phyloP scores from a whole-genome alignment of 1,140 invertebrate species.

The Zaprionus inermis region DNA sequence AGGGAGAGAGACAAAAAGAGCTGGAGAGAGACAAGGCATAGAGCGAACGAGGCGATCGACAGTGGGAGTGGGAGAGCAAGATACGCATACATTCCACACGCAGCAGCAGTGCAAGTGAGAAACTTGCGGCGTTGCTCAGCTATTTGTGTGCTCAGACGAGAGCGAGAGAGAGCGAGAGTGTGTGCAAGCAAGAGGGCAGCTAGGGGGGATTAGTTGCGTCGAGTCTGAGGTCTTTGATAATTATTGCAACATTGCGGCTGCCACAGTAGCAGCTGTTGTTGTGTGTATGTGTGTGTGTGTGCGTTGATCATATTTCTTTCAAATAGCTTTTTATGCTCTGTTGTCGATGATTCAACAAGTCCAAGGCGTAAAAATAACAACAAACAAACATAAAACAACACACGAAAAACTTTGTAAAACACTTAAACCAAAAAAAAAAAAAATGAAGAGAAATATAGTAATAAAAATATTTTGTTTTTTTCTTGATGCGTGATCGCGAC shows the following conservation, averaged over 20 bases:
- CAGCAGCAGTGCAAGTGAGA: conserved; percentile 4
- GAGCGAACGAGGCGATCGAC: neutral
- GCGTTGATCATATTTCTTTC: conserved; percentile 59
- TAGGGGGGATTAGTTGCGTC: neutral
- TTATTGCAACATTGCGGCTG: conserved; percentile 61
- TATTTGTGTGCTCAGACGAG: neutral
- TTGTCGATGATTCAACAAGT: conserved; percentile 67
- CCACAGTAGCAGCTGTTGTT: conserved; percentile 19
- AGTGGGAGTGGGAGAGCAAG: neutral
- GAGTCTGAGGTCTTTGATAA: conserved; percentile 44
- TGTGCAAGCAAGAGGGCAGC: neutral
- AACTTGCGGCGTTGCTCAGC: conserved; percentile 6
- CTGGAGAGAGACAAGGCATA: neutral
- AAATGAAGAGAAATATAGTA: conserved; percentile 37
- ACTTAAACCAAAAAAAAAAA: conserved; percentile 51
- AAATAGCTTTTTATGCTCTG: conserved; percentile 58
- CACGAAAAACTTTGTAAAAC: conserved; percentile 45
- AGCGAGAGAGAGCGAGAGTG: neutral
- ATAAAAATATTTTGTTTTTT: conserved; percentile 50
- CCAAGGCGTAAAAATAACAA: conserved; percentile 64
- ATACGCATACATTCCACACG: neutral
- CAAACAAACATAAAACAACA: conserved; percentile 52
- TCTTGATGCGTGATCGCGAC: conserved; percentile 33
- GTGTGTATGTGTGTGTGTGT: conserved; percentile 20
- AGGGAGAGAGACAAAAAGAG: conserved; percentile 1